These are phyloP conservation scores for Naja naja DNA, from an alignment of 2,113 vertebrate genomes.

Conservation along the genomic window DNA sequence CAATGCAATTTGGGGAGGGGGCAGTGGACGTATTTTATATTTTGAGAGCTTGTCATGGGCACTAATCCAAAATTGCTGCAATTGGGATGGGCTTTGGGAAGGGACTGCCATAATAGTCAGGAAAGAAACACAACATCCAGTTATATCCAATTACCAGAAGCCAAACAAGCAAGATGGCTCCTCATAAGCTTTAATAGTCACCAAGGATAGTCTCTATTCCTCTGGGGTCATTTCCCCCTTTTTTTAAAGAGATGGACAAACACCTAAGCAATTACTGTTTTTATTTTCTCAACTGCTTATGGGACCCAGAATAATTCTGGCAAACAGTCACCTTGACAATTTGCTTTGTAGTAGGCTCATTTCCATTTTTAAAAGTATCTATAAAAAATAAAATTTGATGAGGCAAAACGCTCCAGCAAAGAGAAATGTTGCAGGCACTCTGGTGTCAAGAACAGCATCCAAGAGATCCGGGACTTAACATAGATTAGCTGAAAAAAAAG, in stretches of 20 bases:
- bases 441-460: not conserved
- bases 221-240: not conserved
- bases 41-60: not conserved
- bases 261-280: not conserved
- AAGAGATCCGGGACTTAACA: not conserved
- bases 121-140: not conserved
- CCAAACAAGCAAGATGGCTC: not conserved
- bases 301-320: not conserved
- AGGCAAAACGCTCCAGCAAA: not conserved
- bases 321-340: not conserved
- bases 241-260: not conserved
- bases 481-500: not conserved
- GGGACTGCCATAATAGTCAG: not conserved
- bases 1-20: not conserved
- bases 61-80: not conserved
- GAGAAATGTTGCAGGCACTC: not conserved
- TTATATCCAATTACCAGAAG: not conserved
- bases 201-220: not conserved
- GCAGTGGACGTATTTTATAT: not conserved
- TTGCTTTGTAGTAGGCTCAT: not conserved
- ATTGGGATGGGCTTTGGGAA: not conserved
- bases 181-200: not conserved
- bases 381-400: not conserved
- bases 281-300: not conserved
- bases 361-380: not conserved